Evolutionary conservation across 2,888 invertebrate species (phyloP), one percentile per base, ranked within the genome.

Genomic region (Rotaria magnacalcarata): DNA sequence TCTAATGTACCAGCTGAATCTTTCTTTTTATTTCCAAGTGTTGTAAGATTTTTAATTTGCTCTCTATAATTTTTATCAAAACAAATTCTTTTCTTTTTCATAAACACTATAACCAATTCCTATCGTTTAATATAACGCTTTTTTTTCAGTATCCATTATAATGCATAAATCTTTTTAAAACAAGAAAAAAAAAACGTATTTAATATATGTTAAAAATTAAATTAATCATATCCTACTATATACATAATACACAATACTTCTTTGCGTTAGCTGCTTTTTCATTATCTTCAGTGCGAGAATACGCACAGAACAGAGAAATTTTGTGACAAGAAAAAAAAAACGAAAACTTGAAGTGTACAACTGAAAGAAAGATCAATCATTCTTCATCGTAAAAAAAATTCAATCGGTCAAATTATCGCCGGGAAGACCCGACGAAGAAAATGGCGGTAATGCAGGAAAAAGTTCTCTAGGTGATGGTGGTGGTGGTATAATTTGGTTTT

Each of bases 381-480:
- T 67, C 34, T 67, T 34, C 34, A 67, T 67, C 52, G 16, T 19
- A 67, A 19, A 41, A 41, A 34, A 34, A 50, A 34, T 67, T 80
- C 47, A 80, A n/a, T 80, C 80, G 47, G 47, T n/a, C 47, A 80
- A 80, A 21, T 14, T 47, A 47, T 80, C 80, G 47, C 47, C 80
- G 8, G 47, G 34, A 67, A 67, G 14, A 19, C 67, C 67, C 19
- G 67, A 67, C 34, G 67, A 67, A 41, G 67, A 34, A 67, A 67
- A 67, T 67, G 67, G 67, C 34, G 34, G n/a, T 47, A 47, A n/a
- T 21, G 47, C 47, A 41, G 80, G 80, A 80, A 80, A 80, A 5
- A 80, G 47, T 47, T 80, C 80, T 47, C 80, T 43, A 41, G 80
- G 80, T 80, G 80, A 80, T 24, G 80, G 80, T n/a, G 80, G 80